Conservation (phyloP, 1,140 invertebrate species). For the Drosophila cardini region DNA sequence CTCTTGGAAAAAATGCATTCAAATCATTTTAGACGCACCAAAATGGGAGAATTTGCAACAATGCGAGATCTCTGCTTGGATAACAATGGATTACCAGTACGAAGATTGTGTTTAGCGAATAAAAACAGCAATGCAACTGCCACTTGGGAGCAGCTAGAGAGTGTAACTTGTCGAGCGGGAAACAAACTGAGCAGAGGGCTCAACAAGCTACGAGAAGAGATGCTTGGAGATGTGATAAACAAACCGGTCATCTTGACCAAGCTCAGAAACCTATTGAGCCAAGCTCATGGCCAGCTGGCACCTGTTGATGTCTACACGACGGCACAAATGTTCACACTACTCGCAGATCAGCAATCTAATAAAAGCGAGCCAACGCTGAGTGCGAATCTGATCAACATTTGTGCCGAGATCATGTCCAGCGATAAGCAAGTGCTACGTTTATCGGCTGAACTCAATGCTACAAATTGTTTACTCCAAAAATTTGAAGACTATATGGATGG, state of each 20-base stretch:
- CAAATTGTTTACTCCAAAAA: conserved; percentile 60
- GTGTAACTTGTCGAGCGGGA: conserved; percentile 38
- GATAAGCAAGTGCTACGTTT: conserved; percentile 48
- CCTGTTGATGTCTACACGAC: conserved; percentile 66
- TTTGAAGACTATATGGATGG: conserved; percentile 72
- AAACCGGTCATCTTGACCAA: conserved; percentile 18
- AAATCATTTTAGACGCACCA: conserved; percentile 50
- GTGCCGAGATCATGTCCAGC: conserved; percentile 58
- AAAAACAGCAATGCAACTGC: conserved; percentile 27
- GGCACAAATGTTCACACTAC: conserved; percentile 49
- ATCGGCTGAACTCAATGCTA: conserved; percentile 68
- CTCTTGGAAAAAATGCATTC: background rate
- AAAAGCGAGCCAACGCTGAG: conserved; percentile 2
- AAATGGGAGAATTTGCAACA: conserved; percentile 39
- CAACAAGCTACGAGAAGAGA: conserved; percentile 28
- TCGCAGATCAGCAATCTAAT: conserved; percentile 31
- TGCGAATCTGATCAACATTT: conserved; percentile 52
- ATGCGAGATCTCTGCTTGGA: conserved; percentile 58
- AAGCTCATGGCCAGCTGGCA: conserved; percentile 37
- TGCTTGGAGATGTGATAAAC: background rate
- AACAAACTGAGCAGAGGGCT: conserved; percentile 52
- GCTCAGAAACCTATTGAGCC: conserved; percentile 31
- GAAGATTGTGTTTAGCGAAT: conserved; percentile 34
- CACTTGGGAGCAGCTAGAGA: conserved; percentile 37
- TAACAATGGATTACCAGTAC: conserved; percentile 41